Evolutionary conservation across 2,797 vertebrate species (phyloP).

Genomic region (Micromesistius poutassou): DNA sequence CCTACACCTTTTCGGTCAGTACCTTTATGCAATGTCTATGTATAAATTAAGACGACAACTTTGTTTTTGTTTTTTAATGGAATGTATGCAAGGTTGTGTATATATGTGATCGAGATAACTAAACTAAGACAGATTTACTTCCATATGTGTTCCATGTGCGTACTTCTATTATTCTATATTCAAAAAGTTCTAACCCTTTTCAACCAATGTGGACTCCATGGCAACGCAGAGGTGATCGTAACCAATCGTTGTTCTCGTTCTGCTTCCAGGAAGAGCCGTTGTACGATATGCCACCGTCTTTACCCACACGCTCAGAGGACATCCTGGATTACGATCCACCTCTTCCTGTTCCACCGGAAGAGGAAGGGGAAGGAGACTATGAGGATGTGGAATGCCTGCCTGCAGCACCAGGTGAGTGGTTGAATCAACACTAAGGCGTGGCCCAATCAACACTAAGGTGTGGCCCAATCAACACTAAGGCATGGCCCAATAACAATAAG

Average conservation of each 20-base stretch:
- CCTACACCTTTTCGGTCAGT: no score
- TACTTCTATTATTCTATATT: no score
- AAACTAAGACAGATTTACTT: no score
- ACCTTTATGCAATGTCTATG: no score
- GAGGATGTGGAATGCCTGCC: constrained; percentile 30
- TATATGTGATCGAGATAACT: no score
- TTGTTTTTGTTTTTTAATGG: no score
- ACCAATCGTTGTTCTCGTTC: neutral
- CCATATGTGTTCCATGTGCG: no score
- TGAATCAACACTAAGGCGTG: neutral
- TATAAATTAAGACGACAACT: no score
- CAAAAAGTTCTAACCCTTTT: neutral
- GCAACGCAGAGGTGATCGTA: neutral
- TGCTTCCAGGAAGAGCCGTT: constrained; percentile 52
- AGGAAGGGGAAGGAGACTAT: constrained; percentile 45
- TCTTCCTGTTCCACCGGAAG: constrained; percentile 15
- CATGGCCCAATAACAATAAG: no score
- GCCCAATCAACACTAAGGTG: neutral
- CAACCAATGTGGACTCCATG: neutral
- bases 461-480: no score
- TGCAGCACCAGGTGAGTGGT: constrained; percentile 39
- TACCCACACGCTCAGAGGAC: constrained; percentile 71
- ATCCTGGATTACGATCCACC: constrained; percentile 15
- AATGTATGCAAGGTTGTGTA: no score
- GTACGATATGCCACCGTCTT: constrained; percentile 73